These are phyloP conservation scores for Zophobas atratus DNA, from an alignment of 1,140 invertebrate species.

Conservation along the genomic window DNA sequence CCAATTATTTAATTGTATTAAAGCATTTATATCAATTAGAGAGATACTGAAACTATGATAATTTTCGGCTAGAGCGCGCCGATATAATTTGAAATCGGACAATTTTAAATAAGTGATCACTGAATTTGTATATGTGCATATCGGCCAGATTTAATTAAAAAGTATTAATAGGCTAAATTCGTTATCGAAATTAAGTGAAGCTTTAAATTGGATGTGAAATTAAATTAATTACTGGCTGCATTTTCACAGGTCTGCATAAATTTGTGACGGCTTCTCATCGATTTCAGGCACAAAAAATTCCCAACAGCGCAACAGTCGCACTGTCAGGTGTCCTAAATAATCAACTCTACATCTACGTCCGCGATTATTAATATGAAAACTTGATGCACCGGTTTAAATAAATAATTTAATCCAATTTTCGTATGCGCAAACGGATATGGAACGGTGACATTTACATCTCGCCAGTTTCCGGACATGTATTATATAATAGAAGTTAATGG, in stretches of 20 bases:
- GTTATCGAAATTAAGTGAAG: constrained; percentile 24
- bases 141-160: constrained; percentile 24
- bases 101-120: not conserved
- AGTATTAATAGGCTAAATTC: constrained; percentile 27
- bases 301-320: no score
- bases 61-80: no score
- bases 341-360: not conserved
- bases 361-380: constrained; percentile 10
- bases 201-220: constrained; percentile 40
- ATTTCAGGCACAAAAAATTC: not conserved
- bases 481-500: constrained; percentile 51
- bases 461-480: constrained; percentile 48
- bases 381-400: constrained; percentile 10
- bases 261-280: not conserved
- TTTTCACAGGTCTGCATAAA: constrained; percentile 38
- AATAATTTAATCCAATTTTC: constrained; percentile 38
- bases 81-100: not conserved
- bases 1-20: no score
- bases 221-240: constrained; percentile 38
- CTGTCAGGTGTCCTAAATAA: not conserved
- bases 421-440: constrained; percentile 28
- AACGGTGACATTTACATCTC: constrained; percentile 48
- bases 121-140: constrained; percentile 1
- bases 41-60: no score
- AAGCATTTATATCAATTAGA: no score